Base-by-base conservation (phyloP, 2,888 invertebrate genomes). In the Lottia gigantea region DNA sequence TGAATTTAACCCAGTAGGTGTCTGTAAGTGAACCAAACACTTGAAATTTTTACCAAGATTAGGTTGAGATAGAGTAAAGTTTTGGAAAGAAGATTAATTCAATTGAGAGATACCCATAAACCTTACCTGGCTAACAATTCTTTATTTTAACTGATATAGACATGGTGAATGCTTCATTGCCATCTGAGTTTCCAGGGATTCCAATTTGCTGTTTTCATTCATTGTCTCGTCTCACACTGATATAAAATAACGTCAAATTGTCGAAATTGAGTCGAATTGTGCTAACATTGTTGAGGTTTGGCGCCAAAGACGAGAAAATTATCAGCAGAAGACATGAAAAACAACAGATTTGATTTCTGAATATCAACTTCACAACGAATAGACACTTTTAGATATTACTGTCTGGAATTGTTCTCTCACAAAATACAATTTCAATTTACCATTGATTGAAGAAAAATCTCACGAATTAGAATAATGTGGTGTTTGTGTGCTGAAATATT, bases 241-340 rank as follows among this genome's bases (percentile, higher is more conserved):
- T 55, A 40, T 40, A 23, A 23, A 55, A 55, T 55, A 55, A 19
- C 55, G 55, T 23, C 55, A 55, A 55, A 55, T 55, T 55, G 55
- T 55, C 12, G 55, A 55, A 55, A 55, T 11, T 4, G 55, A 55
- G 19, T 55, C 55, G 19, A 23, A 55, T 55, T 55, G 55, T 55
- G 55, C 55, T 55, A 55, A 55, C 55, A 55, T 55, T 55, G 55
- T 55, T 19, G 55, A 19, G 55, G 55, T 23, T 55, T 55, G 55
- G 55, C 55, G 55, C 55, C 55, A 55, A 55, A 55, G 23, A 19
- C 19, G 55, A 55, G 55, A 55, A 55, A 55, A 23, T 55, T 55
- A 55, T 55, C 55, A 55, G 55, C 19, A 55, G 55, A 55, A 55
- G 55, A 55, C 55, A 23, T 23, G 55, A 55, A 55, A 55, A 55